A percentile compares a stretch with the other conserved stretches of the same genome.
These are phyloP conservation scores for Sussaba pulchella DNA, from an alignment of 2,888 invertebrate genomes.

Conservation along the genomic window DNA sequence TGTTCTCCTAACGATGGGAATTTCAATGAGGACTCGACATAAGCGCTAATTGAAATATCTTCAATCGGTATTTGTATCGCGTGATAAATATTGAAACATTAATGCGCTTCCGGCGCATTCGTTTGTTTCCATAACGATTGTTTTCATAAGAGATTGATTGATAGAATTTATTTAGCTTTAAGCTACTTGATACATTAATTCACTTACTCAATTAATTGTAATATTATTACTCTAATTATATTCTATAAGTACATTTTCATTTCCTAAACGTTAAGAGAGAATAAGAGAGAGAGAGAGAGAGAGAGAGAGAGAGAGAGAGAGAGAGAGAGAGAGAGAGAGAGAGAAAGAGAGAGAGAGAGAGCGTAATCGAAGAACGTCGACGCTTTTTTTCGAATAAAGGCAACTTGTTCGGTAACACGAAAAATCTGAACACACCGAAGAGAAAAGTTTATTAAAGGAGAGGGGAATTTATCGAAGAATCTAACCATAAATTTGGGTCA, in stretches of 20 bases:
- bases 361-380: not conserved
- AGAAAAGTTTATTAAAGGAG: no score
- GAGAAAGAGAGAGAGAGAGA: conserved; percentile 21
- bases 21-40: conserved; percentile 20
- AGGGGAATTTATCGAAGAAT: not conserved
- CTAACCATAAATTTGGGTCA: conserved; percentile 30
- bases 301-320: not conserved
- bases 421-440: no score
- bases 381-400: not conserved
- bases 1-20: conserved; percentile 12
- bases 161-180: no score
- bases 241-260: no score
- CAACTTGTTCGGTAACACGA: not conserved
- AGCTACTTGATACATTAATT: no score
- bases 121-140: not conserved
- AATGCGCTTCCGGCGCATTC: conserved; percentile 4
- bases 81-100: not conserved
- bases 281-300: no score
- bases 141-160: no score
- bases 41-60: conserved; percentile 16
- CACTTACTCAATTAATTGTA: no score
- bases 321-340: conserved; percentile 6
- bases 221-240: no score
- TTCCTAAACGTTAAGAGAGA: no score
- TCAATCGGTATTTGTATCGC: not conserved